A percentile compares a stretch with the other conserved stretches of the same genome.
These are phyloP conservation scores for Cataglyphis cursor DNA, from an alignment of 2,888 invertebrate species.

Conservation along the genomic window DNA sequence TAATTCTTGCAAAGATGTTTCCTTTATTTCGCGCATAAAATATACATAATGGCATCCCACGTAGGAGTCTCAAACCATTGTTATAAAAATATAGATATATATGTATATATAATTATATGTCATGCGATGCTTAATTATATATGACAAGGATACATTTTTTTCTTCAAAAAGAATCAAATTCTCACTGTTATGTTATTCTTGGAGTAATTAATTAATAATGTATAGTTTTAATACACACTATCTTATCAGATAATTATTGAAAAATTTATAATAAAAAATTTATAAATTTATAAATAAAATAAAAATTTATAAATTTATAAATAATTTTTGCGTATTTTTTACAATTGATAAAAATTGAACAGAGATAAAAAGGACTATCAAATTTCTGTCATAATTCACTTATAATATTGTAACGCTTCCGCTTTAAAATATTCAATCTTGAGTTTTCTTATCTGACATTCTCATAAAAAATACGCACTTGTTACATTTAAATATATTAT, in stretches of 20 bases:
- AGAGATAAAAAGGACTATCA: not conserved
- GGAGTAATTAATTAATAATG: conserved; percentile 24
- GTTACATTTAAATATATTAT: not conserved
- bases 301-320: too few species aligned
- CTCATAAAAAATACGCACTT: not conserved
- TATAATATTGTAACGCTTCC: not conserved
- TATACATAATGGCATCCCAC: conserved; percentile 85
- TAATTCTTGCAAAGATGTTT: conserved; percentile 80
- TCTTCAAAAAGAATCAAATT: conserved; percentile 21
- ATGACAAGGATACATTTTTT: conserved; percentile 55
- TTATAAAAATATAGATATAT: conserved; percentile 79
- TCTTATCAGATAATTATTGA: conserved; percentile 1
- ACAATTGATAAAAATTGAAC: not conserved
- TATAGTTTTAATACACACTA: not conserved
- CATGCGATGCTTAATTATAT: conserved; percentile 73
- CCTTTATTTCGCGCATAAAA: conserved; percentile 84
- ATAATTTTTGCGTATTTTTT: not conserved
- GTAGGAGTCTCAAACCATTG: conserved; percentile 82
- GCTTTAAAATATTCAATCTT: not conserved
- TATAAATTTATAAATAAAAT: too few species aligned
- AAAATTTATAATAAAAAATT: not conserved
- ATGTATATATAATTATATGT: conserved; percentile 60
- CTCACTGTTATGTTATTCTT: conserved; percentile 1
- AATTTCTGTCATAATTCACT: not conserved
- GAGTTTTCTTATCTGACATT: not conserved